Percentiles rank a stretch among this genome's conserved stretches.
phyloP scores from a whole-genome alignment of 2,113 vertebrate genomes.

The Bostrychus sinensis region DNA sequence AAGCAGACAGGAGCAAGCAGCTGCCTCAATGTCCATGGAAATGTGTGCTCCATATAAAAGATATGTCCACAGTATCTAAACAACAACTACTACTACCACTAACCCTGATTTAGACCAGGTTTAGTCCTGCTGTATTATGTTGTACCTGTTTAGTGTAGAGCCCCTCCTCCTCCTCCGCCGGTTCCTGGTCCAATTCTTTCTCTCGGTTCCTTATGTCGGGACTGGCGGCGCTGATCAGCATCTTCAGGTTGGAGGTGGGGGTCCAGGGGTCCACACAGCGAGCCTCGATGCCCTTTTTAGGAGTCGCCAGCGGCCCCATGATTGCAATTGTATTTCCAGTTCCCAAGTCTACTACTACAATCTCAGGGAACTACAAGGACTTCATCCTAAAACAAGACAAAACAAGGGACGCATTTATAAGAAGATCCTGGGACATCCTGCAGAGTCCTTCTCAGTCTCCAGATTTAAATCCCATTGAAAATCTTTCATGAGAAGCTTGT shows the following conservation, averaged over 20 bases:
- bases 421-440: too few relatives aligned
- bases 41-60: too few relatives aligned
- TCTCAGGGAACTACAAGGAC: slow-evolving; percentile 77
- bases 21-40: too few relatives aligned
- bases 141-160: slow-evolving; percentile 80
- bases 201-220: slow-evolving; percentile 94
- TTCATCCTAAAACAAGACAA: slow-evolving; percentile 75
- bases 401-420: too few relatives aligned
- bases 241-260: slow-evolving; percentile 94
- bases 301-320: slow-evolving; percentile 85
- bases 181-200: slow-evolving; percentile 76
- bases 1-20: too few relatives aligned
- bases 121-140: neutral
- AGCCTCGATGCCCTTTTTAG: slow-evolving; percentile 84
- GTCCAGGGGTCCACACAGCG: slow-evolving; percentile 91
- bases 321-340: slow-evolving; percentile 57
- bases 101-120: neutral
- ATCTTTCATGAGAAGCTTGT: too few relatives aligned
- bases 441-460: too few relatives aligned
- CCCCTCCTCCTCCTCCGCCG: slow-evolving; percentile 63
- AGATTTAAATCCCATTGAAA: too few relatives aligned
- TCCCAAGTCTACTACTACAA: slow-evolving; percentile 28
- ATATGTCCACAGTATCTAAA: too few relatives aligned
- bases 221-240: slow-evolving; percentile 94
- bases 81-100: too few relatives aligned